Evolutionary conservation across 2,113 vertebrate genomes (phyloP).

Genomic region (zebrafish (Danio rerio)): DNA sequence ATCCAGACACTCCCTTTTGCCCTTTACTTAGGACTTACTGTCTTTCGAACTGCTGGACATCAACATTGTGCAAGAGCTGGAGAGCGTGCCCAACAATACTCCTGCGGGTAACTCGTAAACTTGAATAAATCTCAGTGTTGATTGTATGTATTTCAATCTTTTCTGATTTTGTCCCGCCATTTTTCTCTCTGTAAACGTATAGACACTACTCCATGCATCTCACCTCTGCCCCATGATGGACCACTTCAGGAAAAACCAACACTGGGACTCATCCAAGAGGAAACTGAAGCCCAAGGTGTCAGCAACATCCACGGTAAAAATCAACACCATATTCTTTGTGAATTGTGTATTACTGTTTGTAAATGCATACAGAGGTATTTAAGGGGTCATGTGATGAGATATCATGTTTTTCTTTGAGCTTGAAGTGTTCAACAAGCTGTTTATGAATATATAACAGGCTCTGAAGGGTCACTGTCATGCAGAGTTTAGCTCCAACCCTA

Average conservation of each 20-base stretch:
- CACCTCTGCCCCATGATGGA: constrained; percentile 85
- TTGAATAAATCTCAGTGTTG: neutral
- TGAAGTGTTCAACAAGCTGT: too few species aligned
- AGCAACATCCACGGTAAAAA: constrained; percentile 83
- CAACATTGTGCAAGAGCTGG: constrained; percentile 97
- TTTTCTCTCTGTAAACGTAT: constrained; percentile 40
- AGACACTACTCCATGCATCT: constrained; percentile 94
- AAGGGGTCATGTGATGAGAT: too few species aligned
- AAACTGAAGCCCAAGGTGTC: constrained; percentile 79
- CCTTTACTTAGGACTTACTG: constrained; percentile 84
- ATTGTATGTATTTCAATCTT: neutral
- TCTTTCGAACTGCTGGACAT: constrained; percentile 97
- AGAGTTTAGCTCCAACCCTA: too few species aligned
- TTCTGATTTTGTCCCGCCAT: neutral
- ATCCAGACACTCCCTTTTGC: neutral
- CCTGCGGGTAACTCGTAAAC: constrained; percentile 82
- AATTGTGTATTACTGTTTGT: neutral
- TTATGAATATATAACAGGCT: too few species aligned
- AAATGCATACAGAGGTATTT: too few species aligned
- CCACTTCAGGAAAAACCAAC: constrained; percentile 84
- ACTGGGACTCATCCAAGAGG: constrained; percentile 88
- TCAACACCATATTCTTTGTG: neutral
- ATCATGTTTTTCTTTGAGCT: too few species aligned
- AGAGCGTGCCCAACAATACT: constrained; percentile 91
- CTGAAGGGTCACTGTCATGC: too few species aligned